These are phyloP conservation scores for Fundulus diaphanus DNA, from an alignment of 2,797 vertebrate species.

Conservation along the genomic window DNA sequence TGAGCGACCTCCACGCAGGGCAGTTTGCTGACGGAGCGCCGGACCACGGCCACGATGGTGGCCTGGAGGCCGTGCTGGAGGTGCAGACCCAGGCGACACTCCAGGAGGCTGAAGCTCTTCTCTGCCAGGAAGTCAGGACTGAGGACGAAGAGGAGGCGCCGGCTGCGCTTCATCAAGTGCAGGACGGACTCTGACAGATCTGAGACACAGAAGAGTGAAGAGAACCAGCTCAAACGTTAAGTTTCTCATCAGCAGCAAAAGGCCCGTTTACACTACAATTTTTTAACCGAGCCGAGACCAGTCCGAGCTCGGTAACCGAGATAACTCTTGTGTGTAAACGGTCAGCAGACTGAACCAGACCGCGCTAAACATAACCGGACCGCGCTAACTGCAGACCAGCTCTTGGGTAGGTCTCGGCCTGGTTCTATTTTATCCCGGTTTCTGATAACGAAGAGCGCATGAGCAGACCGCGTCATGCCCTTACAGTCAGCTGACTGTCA, in stretches of 20 bases:
- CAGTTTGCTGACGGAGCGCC: slow-evolving; percentile 74
- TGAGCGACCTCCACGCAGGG: slow-evolving; percentile 82
- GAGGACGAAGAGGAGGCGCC: slow-evolving; percentile 89
- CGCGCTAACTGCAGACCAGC: no score
- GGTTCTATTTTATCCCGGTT: no score
- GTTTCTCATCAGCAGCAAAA: not conserved
- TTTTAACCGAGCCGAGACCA: no score
- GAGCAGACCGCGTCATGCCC: no score
- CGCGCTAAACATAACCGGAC: no score
- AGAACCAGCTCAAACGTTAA: not conserved
- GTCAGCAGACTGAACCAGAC: no score
- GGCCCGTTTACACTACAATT: no score
- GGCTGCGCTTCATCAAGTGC: slow-evolving; percentile 88
- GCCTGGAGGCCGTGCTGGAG: slow-evolving; percentile 84
- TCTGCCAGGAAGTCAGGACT: slow-evolving; percentile 87
- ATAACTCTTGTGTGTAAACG: no score
- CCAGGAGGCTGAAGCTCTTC: slow-evolving; percentile 91
- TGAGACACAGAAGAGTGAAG: slow-evolving; percentile 51
- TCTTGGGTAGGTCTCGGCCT: no score
- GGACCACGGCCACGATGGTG: slow-evolving; percentile 84
- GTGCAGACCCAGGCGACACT: slow-evolving; percentile 89
- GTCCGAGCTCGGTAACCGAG: no score
- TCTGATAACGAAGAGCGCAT: no score
- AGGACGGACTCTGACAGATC: slow-evolving; percentile 87
- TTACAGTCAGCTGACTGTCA: no score